These are phyloP conservation scores for Melanaphis sacchari DNA, from an alignment of 1,140 invertebrate genomes.

Conservation along the genomic window DNA sequence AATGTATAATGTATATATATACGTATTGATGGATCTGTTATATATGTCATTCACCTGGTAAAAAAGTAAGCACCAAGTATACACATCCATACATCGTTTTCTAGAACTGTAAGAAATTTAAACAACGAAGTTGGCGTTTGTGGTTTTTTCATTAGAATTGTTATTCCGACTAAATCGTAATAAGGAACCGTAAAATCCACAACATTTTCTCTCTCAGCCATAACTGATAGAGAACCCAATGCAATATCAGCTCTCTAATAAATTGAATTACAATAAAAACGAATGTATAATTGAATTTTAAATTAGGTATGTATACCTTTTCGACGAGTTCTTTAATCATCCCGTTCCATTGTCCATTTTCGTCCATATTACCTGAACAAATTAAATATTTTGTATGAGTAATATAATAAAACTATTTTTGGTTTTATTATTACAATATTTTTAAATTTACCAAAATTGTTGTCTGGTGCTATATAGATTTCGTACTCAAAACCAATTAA, in stretches of 20 bases:
- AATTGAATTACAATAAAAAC: background rate
- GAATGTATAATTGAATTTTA: background rate
- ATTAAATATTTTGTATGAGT: background rate
- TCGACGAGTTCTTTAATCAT: slow-evolving; percentile 90
- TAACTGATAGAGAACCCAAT: slow-evolving; percentile 85
- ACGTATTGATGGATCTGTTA: background rate
- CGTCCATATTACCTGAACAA: slow-evolving; percentile 73
- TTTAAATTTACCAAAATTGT: slow-evolving; percentile 72
- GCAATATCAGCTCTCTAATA: slow-evolving; percentile 84
- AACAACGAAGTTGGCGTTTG: slow-evolving; percentile 86
- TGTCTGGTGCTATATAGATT: slow-evolving; percentile 79
- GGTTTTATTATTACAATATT: background rate
- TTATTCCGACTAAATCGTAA: slow-evolving; percentile 93
- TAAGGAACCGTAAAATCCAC: slow-evolving; percentile 96
- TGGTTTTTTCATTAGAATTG: slow-evolving; percentile 87
- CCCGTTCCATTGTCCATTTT: slow-evolving; percentile 89
- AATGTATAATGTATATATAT: background rate
- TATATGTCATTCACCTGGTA: slow-evolving; percentile 72
- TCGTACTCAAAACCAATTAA: slow-evolving; percentile 90
- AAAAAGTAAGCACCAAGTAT: slow-evolving; percentile 95
- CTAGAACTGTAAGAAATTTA: slow-evolving; percentile 95
- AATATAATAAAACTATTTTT: background rate
- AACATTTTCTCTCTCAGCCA: slow-evolving; percentile 93
- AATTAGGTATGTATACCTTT: slow-evolving; percentile 69
- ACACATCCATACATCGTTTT: slow-evolving; percentile 95